Evolutionary conservation across 2,797 vertebrate genomes (phyloP).

Genomic region (Sebastolobus altivelis): DNA sequence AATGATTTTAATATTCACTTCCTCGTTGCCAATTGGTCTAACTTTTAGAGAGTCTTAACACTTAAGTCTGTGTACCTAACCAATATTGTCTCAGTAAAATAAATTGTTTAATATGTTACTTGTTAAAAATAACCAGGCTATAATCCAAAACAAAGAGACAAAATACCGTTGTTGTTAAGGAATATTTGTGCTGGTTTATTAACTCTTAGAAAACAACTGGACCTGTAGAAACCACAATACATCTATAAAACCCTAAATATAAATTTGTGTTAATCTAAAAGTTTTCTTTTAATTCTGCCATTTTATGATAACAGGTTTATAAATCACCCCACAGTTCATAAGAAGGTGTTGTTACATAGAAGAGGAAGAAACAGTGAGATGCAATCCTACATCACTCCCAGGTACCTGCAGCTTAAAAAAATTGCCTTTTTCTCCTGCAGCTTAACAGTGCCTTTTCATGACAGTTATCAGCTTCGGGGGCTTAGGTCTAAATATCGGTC

Average conservation of each 20-base stretch:
- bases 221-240: not conserved
- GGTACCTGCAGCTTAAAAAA: slow-evolving; percentile 80
- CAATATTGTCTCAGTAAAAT: not conserved
- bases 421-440: slow-evolving; percentile 77
- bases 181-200: not conserved
- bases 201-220: not conserved
- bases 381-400: slow-evolving; percentile 68
- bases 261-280: not conserved
- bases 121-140: not conserved
- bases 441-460: slow-evolving; percentile 84
- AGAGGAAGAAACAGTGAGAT: slow-evolving; percentile 59
- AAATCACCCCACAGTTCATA: slow-evolving; percentile 25
- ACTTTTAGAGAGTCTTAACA: too few relatives aligned
- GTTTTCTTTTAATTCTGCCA: not conserved
- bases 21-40: too few relatives aligned
- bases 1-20: too few relatives aligned
- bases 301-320: slow-evolving; percentile 40
- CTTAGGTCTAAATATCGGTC: slow-evolving; percentile 89
- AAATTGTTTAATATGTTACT: accelerated
- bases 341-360: slow-evolving; percentile 51
- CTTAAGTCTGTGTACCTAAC: not conserved
- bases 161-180: not conserved
- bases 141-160: not conserved
- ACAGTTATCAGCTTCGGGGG: slow-evolving; percentile 85
- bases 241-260: not conserved